Evolutionary conservation across 2,113 vertebrate species (phyloP), one percentile per base, ranked within the genome.

Genomic region (Grammomys surdaster): DNA sequence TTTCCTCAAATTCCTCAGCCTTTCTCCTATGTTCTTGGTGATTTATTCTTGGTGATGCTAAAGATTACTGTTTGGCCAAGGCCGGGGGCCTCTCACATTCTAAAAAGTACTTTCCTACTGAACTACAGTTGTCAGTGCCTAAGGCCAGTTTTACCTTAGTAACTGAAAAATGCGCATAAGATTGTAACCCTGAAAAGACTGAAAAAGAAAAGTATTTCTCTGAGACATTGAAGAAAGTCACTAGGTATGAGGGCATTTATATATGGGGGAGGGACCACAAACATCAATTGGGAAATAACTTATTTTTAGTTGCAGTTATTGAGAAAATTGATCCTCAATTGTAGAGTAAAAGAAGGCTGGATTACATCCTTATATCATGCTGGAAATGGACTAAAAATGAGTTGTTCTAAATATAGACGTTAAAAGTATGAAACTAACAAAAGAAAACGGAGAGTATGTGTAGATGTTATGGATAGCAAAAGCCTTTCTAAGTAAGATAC

Each of bases 271-370:
- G 58, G 40, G 13, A 46, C 4, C n/a, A 46, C 40, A 65, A 85
- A 46, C 46, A 65, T 46, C 58, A 85, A 46, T 85, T 40, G 13
- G 16, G 24, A 65, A 65, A 85, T 46, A 26, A 65, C 8, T 46
- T 85, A 65, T 31, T 85, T 81, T 85, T 85, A 85, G 81, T 65
- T 46, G 81, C 26, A 85, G 40, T 46, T 43, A 46, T 85, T 85
- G 43, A 65, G 40, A 85, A 85, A 65, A 65, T 65, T 65, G 58
- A 85, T 43, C 40, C 4, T 26, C 58, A 85, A 46, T 85, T 85
- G n/a, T 65, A 6, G 40, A 85, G 40, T 85, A 85, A 17, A 63
- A 63, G 9, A 84, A 43, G 40, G 14, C 81, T 19, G n/a, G n/a
- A 65, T 85, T 46, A 85, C 24, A 26, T 63, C 14, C 26, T 85